These are phyloP conservation scores for Danaus plexippus DNA, from an alignment of 1,140 invertebrate genomes.

Conservation along the genomic window DNA sequence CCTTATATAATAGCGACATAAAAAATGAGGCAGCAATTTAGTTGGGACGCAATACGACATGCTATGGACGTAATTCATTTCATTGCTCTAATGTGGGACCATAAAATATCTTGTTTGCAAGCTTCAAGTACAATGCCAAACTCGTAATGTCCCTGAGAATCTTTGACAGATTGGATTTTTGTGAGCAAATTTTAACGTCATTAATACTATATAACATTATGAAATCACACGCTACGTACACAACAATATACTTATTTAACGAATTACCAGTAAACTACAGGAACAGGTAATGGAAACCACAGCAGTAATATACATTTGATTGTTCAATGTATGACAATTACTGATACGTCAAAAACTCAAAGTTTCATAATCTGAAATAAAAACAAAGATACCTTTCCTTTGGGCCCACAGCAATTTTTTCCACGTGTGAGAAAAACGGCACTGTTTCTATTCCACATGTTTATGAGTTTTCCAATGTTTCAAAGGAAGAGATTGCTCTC, in stretches of 20 bases:
- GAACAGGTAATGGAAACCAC: no score
- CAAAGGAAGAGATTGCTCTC: slow-evolving; percentile 61
- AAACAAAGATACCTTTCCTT: slow-evolving; percentile 3
- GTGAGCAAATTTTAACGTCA: no score
- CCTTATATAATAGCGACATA: slow-evolving; percentile 11
- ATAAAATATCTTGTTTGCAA: slow-evolving; percentile 53
- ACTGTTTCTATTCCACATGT: slow-evolving; percentile 43
- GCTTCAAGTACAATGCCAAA: slow-evolving; percentile 43
- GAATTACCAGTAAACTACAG: no score
- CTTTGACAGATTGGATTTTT: no score
- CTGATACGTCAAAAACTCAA: not conserved
- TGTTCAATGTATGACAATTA: not conserved
- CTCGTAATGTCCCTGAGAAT: no score
- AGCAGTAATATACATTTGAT: no score
- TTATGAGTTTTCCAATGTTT: slow-evolving; percentile 55
- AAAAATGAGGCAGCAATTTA: slow-evolving; percentile 11
- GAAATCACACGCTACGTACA: no score
- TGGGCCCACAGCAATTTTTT: slow-evolving; percentile 28
- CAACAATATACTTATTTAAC: no score
- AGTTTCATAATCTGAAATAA: not conserved
- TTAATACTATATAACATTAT: no score
- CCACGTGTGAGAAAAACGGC: slow-evolving; percentile 28
- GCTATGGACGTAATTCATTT: slow-evolving; percentile 49
- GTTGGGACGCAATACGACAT: slow-evolving; percentile 29
- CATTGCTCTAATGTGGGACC: slow-evolving; percentile 51